These are phyloP conservation scores for Ephestia elutella DNA, from an alignment of 1,140 invertebrate species.

Conservation along the genomic window DNA sequence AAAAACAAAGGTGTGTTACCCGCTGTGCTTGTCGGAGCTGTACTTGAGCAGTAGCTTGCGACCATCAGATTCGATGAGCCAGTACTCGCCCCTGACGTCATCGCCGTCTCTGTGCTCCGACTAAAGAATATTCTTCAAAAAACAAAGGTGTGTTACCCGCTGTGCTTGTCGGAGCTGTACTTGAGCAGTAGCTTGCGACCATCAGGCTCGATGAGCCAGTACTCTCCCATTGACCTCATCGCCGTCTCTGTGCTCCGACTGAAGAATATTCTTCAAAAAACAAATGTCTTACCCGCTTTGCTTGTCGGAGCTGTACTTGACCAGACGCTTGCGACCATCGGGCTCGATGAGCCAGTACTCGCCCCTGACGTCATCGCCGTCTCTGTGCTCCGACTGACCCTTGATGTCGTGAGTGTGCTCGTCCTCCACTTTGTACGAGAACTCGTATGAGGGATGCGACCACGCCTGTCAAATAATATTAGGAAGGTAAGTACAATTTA, in stretches of 20 bases:
- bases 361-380: conserved; percentile 75
- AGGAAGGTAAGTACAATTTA: too few species aligned
- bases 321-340: conserved; percentile 70
- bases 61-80: conserved; percentile 72
- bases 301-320: conserved; percentile 68
- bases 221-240: conserved; percentile 75
- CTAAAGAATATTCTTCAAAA: too few species aligned
- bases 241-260: conserved; percentile 74
- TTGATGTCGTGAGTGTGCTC: conserved; percentile 69
- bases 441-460: conserved; percentile 73
- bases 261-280: too few species aligned
- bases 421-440: conserved; percentile 75
- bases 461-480: conserved; percentile 28
- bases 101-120: conserved; percentile 75
- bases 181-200: conserved; percentile 69
- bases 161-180: conserved; percentile 62
- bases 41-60: conserved; percentile 69
- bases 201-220: conserved; percentile 72
- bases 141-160: conserved; percentile 26
- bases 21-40: conserved; percentile 53
- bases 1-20: conserved; percentile 23
- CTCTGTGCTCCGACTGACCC: conserved; percentile 70
- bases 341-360: conserved; percentile 72
- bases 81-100: conserved; percentile 73
- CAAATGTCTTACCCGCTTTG: conserved; percentile 29